Evolutionary conservation across 2,888 invertebrate genomes (phyloP).

Genomic region (Eilema griseolum): DNA sequence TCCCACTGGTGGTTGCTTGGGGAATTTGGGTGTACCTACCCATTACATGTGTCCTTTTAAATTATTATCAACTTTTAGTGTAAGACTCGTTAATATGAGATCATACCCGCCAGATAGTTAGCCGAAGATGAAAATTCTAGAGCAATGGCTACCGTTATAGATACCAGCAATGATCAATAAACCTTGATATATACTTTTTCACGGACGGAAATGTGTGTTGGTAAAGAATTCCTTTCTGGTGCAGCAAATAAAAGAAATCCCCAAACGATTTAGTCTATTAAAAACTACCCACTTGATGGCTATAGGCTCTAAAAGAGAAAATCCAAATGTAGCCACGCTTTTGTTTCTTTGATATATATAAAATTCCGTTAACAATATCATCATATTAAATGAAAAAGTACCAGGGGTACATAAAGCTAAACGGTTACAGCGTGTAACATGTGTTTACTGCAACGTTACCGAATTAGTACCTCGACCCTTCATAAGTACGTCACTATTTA

Average conservation of each 20-base stretch:
- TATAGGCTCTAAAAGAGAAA: neutral
- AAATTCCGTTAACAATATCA: neutral
- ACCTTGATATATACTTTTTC: too few species aligned
- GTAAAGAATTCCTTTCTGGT: neutral
- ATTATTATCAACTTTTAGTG: too few species aligned
- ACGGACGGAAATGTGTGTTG: neutral
- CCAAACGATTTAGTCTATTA: neutral
- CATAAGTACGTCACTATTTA: slow-evolving; percentile 47
- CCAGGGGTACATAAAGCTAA: slow-evolving; percentile 13
- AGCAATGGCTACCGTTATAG: too few species aligned
- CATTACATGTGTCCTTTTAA: too few species aligned
- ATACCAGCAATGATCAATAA: too few species aligned
- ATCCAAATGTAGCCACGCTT: neutral
- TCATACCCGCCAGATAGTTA: too few species aligned
- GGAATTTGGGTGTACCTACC: too few species aligned
- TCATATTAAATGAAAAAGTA: slow-evolving; percentile 8
- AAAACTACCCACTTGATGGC: neutral
- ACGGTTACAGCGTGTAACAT: slow-evolving; percentile 18
- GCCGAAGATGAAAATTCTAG: too few species aligned
- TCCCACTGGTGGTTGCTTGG: too few species aligned
- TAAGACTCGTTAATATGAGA: too few species aligned
- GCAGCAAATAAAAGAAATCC: neutral
- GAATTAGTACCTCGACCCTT: slow-evolving; percentile 39
- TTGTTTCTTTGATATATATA: neutral
- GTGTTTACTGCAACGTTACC: slow-evolving; percentile 22